phyloP scores from a whole-genome alignment of 2,797 vertebrate genomes.

The Falco berigora region DNA sequence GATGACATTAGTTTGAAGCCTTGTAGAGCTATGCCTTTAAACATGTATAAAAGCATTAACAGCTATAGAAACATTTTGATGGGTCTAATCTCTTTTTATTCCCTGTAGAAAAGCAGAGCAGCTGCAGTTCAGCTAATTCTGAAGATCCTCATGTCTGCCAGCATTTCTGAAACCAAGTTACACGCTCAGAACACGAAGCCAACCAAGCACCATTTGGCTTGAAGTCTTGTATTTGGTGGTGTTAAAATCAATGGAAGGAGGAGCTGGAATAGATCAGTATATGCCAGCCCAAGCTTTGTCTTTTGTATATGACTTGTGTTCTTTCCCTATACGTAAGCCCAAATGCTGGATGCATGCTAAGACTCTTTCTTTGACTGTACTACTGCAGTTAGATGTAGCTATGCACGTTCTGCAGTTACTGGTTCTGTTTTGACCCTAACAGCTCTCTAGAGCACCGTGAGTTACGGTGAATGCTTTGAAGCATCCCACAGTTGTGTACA shows the following conservation, averaged over 20 bases:
- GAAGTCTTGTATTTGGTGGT: neutral
- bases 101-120: conserved; percentile 32
- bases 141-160: neutral
- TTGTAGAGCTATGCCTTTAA: neutral
- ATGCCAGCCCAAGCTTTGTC: no score
- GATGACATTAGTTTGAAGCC: neutral
- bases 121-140: neutral
- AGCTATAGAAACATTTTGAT: neutral
- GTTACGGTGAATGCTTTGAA: neutral
- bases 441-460: neutral
- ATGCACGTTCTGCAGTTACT: neutral
- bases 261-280: neutral
- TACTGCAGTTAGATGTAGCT: neutral
- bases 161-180: neutral
- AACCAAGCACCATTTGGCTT: neutral
- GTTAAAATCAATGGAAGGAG: neutral
- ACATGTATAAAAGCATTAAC: neutral
- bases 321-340: neutral
- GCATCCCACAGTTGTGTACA: neutral
- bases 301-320: neutral
- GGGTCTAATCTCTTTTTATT: neutral
- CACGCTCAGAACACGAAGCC: neutral
- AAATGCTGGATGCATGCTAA: fast-evolving
- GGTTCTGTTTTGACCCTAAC: neutral
- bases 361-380: neutral